These are phyloP conservation scores for Eurois occulta DNA, from an alignment of 2,888 invertebrate genomes.

Conservation along the genomic window DNA sequence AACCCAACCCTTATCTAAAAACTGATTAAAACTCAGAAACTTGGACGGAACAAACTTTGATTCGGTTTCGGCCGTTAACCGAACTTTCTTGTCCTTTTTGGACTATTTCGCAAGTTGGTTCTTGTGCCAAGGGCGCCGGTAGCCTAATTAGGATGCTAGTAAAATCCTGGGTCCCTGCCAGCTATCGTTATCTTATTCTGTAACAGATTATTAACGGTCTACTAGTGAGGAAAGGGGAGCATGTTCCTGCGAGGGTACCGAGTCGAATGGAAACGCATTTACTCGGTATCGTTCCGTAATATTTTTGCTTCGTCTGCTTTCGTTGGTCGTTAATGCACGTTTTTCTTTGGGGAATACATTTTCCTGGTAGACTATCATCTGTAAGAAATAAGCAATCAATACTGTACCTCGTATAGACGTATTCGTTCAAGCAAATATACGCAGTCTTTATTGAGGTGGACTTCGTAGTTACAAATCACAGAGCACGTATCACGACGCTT, in stretches of 20 bases:
- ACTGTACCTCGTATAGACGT: background rate
- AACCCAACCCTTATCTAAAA: conserved; percentile 35
- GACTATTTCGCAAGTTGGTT: conserved; percentile 53
- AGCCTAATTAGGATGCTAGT: conserved; percentile 52
- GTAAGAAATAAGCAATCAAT: conserved; percentile 15
- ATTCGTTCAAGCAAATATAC: conserved; percentile 7
- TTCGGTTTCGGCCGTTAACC: conserved; percentile 47
- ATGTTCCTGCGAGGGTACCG: conserved; percentile 24
- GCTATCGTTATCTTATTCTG: conserved; percentile 55
- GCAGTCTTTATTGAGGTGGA: conserved; percentile 18
- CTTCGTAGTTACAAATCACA: conserved; percentile 37
- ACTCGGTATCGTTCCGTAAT: conserved; percentile 18
- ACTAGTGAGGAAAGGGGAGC: conserved; percentile 34
- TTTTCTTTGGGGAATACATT: conserved; percentile 33
- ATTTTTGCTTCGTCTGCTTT: conserved; percentile 30
- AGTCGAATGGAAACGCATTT: conserved; percentile 41
- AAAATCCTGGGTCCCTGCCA: conserved; percentile 51
- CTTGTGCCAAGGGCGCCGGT: conserved; percentile 57
- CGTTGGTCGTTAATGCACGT: conserved; percentile 20
- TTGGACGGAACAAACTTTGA: conserved; percentile 55
- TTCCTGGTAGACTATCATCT: conserved; percentile 26
- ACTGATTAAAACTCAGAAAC: conserved; percentile 59
- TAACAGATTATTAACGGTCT: conserved; percentile 57
- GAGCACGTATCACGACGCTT: conserved; percentile 25
- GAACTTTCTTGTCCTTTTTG: conserved; percentile 53